Evolutionary conservation across 92 coral and sea anemone species (phyloP), one percentile per base, ranked within the genome.

Genomic region (Galaxea fascicularis): DNA sequence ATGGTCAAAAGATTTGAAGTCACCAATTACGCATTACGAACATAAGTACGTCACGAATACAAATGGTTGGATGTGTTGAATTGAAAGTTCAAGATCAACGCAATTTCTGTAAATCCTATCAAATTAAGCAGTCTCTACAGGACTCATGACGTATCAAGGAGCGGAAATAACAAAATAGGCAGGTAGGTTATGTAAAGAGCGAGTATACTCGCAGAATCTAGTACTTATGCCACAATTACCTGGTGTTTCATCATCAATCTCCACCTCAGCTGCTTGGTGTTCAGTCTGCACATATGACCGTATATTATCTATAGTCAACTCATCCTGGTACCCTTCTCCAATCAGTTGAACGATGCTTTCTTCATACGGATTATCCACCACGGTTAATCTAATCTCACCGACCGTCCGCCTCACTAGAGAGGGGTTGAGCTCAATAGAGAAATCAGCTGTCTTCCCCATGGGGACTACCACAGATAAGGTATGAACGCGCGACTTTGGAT

Each of bases 241-340:
- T 39, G 92, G 85, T 18, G 90, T 88, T 67, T 88, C 59, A 11
- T 91, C 95, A 30, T 90, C 81, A 24, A 91, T 88, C 86, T 91
- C 90, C 79, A 47, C 44, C 26, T 45, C 84, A 67, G 85, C 72
- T 18, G 75, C 73, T 20, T 64, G 68, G 12, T 79, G 74, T 41
- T 84, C 90, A 46, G 62, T 54, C 47, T 35, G 84, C 26, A 84
- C 89, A 31, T 73, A 84, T 7, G 92, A 89, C 31, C 90, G 79
- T 28, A 97, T 95, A 78, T 97, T 97, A 79, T 97, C 99, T 87
- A 97, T 95, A 31, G 98, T 97, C 18, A 97, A 92, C 53, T 97
- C 99, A 67, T 97, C 99, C 57, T 97, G 93, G 56, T 97, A 97
- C 6, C 99, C 99, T 65, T 97, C 99, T 22, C 99, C 99, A 8